Conservation (phyloP, 30 jellyfish, hydroid and myxozoan genomes). For the Calvadosia cruxmelitensis region DNA sequence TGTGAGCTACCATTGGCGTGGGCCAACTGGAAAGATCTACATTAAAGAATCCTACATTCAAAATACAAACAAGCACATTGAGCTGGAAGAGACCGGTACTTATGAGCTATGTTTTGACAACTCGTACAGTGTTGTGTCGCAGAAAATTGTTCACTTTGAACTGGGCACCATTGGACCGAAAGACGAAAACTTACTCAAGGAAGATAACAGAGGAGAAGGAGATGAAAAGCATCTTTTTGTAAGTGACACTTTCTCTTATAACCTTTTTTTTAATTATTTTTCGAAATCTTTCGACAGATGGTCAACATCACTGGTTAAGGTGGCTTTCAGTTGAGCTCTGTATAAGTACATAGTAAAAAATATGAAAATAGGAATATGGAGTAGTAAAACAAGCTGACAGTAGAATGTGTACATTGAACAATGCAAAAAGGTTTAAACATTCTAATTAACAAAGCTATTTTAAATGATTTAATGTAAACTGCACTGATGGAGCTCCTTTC, state of each 20-base stretch:
- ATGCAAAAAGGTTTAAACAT: too few species aligned
- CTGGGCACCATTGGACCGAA: conserved; percentile 55
- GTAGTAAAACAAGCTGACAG: too few species aligned
- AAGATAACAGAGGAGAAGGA: not conserved
- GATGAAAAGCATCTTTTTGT: not conserved
- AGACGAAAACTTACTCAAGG: conserved; percentile 2
- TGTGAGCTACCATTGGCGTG: not conserved
- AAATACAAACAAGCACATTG: conserved; percentile 35
- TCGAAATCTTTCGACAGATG: not conserved
- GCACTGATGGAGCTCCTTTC: too few species aligned
- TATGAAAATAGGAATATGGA: too few species aligned
- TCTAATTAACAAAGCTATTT: too few species aligned
- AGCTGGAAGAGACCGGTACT: conserved; percentile 55
- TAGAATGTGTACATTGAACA: too few species aligned
- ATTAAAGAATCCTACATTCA: conserved; percentile 40
- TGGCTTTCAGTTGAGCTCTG: too few species aligned
- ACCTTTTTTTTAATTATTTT: too few species aligned
- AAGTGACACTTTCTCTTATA: not conserved
- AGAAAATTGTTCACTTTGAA: conserved; percentile 70
- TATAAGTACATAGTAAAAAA: too few species aligned
- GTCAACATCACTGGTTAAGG: too few species aligned
- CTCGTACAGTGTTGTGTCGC: conserved; percentile 45
- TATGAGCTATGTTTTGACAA: conserved; percentile 69
- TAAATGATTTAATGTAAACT: too few species aligned
- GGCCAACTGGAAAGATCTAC: conserved; percentile 39